A percentile compares a stretch with the other conserved stretches of the same genome.
These are phyloP conservation scores for Ascaphus truei DNA, from an alignment of 2,113 vertebrate genomes.

Conservation along the genomic window DNA sequence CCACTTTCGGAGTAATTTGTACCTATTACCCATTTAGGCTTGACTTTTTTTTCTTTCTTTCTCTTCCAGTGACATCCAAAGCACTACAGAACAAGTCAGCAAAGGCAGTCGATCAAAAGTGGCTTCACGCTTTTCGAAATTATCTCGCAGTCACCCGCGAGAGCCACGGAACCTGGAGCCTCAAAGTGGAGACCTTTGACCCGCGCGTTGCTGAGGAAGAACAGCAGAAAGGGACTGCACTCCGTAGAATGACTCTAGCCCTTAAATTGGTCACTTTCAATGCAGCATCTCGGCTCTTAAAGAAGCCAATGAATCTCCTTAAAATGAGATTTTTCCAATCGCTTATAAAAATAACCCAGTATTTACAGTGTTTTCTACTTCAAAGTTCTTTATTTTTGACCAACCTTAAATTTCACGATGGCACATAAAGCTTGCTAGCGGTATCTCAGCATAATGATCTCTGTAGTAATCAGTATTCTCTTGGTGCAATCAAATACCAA, in stretches of 20 bases:
- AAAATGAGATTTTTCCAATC: no score
- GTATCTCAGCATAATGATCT: no score
- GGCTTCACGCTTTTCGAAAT: conserved; percentile 77
- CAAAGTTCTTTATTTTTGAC: no score
- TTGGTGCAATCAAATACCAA: no score
- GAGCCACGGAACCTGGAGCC: conserved; percentile 84
- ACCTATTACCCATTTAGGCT: neutral
- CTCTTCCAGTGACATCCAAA: conserved; percentile 72
- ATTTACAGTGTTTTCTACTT: no score
- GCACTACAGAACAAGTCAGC: conserved; percentile 65
- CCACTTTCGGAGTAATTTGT: neutral
- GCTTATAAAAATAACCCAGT: neutral
- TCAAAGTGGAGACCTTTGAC: conserved; percentile 94
- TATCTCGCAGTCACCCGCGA: conserved; percentile 73
- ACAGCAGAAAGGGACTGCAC: conserved; percentile 33
- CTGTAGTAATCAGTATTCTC: no score
- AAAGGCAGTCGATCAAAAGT: conserved; percentile 73
- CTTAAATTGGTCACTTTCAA: conserved; percentile 34
- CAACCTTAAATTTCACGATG: no score
- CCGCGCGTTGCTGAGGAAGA: neutral
- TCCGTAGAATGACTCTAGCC: conserved; percentile 23
- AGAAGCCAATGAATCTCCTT: neutral
- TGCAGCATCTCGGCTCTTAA: neutral
- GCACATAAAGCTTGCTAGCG: no score
- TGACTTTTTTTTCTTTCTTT: conserved; percentile 27